Percentiles rank a stretch among this genome's conserved stretches.
phyloP scores from a whole-genome alignment of 2,113 vertebrate genomes.

The Enhydra lutris region DNA sequence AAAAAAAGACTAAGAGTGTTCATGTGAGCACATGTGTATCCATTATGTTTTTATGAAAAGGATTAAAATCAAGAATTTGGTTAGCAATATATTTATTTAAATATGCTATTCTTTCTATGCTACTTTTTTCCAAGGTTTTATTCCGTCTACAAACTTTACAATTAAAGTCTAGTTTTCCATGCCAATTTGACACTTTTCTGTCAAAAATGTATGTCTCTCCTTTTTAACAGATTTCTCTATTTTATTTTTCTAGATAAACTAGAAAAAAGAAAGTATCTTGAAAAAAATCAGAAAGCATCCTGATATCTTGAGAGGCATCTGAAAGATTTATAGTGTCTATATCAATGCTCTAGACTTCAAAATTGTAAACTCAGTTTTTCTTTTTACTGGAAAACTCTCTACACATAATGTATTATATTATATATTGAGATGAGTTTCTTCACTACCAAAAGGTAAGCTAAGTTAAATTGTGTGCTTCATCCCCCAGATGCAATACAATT shows the following conservation, averaged over 20 bases:
- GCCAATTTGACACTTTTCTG: background rate
- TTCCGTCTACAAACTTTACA: background rate
- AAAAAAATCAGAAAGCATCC: background rate
- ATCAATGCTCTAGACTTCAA: background rate
- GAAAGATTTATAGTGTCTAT: background rate
- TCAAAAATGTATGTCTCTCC: background rate
- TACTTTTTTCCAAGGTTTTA: background rate
- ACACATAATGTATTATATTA: background rate
- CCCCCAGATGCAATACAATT: background rate
- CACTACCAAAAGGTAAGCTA: background rate
- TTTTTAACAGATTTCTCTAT: background rate
- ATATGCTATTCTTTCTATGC: background rate
- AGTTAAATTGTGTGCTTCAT: background rate
- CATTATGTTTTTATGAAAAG: background rate
- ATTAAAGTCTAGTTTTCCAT: background rate
- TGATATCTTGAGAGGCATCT: background rate
- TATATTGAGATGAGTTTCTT: background rate
- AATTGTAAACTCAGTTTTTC: background rate
- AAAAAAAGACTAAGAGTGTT: background rate
- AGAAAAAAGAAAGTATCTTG: background rate
- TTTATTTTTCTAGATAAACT: background rate
- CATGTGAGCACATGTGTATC: background rate
- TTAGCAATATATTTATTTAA: background rate
- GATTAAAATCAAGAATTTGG: background rate
- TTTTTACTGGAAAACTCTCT: background rate